These are phyloP conservation scores for Neodiprion virginianus DNA, from an alignment of 1,140 invertebrate genomes.

Conservation along the genomic window DNA sequence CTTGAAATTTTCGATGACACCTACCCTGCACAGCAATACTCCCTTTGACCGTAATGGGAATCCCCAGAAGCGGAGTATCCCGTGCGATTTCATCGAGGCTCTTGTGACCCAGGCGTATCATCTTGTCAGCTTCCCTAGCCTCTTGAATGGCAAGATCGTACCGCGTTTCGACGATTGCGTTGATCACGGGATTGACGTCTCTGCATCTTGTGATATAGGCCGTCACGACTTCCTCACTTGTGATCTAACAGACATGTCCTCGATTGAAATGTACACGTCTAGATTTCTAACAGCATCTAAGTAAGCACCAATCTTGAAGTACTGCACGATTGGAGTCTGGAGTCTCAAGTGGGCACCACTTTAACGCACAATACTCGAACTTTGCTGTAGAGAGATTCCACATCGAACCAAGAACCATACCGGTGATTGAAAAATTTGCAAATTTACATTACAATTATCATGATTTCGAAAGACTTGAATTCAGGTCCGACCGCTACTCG, in stretches of 20 bases:
- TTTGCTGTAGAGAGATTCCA: slow-evolving; percentile 24
- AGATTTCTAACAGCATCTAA: not conserved
- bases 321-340: not conserved
- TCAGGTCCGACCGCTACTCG: too few species aligned
- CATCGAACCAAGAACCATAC: not conserved
- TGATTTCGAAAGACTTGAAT: too few species aligned
- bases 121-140: slow-evolving; percentile 60
- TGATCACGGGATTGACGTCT: slow-evolving; percentile 73
- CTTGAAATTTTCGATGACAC: not conserved
- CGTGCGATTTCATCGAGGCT: slow-evolving; percentile 59
- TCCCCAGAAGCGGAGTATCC: slow-evolving; percentile 69
- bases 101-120: slow-evolving; percentile 53
- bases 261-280: slow-evolving; percentile 23
- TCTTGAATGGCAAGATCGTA: slow-evolving; percentile 70
- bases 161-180: slow-evolving; percentile 72
- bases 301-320: not conserved
- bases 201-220: slow-evolving; percentile 71
- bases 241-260: slow-evolving; percentile 49
- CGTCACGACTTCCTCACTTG: slow-evolving; percentile 67
- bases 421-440: slow-evolving; percentile 24
- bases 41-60: slow-evolving; percentile 75
- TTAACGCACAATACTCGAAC: slow-evolving; percentile 20
- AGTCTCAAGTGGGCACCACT: not conserved
- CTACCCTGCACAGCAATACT: slow-evolving; percentile 70
- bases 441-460: too few species aligned